Base-by-base conservation (phyloP, 2,113 vertebrate species). In the Mustelus asterias region DNA sequence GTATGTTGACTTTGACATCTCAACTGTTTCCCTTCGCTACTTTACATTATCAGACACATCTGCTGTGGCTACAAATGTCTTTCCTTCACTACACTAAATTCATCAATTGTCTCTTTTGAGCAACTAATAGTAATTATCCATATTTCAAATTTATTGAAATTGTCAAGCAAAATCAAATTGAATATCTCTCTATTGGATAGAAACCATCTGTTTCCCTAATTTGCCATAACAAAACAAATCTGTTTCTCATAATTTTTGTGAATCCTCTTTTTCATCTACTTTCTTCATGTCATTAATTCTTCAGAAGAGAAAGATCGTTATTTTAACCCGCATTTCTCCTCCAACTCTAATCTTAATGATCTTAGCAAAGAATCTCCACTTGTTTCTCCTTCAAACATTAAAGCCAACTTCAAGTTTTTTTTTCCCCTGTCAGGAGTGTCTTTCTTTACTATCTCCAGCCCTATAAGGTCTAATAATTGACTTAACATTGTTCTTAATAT, bases 121-220 rank as follows among this genome's bases (percentile, higher is more conserved):
- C 58, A n/a, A n/a, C 54, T n/a, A 63, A 63, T 63, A 92, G 63
- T 63, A 92, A 63, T 16, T 92, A 29, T 60, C 88, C 9, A 18
- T 63, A 92, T 92, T 92, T 92, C 54, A 63, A 88, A 88, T 88
- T 88, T 88, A 88, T 88, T n/a, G n/a, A n/a, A n/a, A n/a, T n/a
- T 88, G 20, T 88, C 44, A 54, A 41, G 85, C 44, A 88, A 92
- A 92, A 63, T 63, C 58, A 92, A 92, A 63, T 92, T n/a, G 33
- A n/a, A 80, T 80, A 37, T 80, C 33, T 80, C n/a, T 37, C n/a
- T 16, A 80, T 92, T 92, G 14, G 13, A 92, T n/a, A 90, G 11
- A 63, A 92, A 11, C 88, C 88, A 63, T 92, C 58, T 92, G 58
- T 26, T 92, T 92, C 58, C 76, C 58, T 92, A 92, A 58, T 0